Evolutionary conservation across 2,797 vertebrate species (phyloP).

Genomic region (Hypotaenidia philippensis): DNA sequence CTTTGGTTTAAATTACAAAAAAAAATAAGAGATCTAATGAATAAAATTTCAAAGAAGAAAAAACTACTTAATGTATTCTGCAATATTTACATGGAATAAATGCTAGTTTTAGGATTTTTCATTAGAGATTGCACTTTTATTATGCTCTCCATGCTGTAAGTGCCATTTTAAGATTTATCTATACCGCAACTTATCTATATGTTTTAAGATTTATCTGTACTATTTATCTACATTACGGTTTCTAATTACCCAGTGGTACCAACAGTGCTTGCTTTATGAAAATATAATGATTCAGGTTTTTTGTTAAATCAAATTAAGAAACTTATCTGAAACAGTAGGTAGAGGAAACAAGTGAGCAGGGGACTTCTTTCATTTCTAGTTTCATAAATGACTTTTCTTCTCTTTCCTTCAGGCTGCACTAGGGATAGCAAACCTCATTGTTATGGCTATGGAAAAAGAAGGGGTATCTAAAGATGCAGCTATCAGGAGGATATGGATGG

Average conservation of each 20-base stretch:
- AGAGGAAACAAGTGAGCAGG: not conserved
- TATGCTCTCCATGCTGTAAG: not conserved
- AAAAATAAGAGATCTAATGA: not conserved
- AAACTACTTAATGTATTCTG: not conserved
- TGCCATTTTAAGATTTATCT: not conserved
- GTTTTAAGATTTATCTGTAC: not conserved
- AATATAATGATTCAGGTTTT: not conserved
- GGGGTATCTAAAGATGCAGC: conserved; percentile 84
- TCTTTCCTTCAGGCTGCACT: conserved; percentile 89
- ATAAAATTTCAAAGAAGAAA: not conserved
- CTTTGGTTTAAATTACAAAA: not conserved
- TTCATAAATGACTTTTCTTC: not conserved
- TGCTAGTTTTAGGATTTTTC: not conserved
- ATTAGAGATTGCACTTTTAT: not conserved
- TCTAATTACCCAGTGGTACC: not conserved
- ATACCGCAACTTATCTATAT: accelerated
- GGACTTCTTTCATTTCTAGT: not conserved
- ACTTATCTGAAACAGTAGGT: not conserved
- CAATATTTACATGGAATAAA: not conserved
- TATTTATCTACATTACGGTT: not conserved
- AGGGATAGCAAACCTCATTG: conserved; percentile 93
- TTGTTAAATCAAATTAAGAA: not conserved
- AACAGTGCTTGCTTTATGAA: not conserved
- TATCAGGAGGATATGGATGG: conserved; percentile 95
- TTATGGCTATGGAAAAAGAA: conserved; percentile 97